A percentile compares a stretch with the other conserved stretches of the same genome.
Conservation (phyloP, 2,888 invertebrate genomes). For the Sclerodermus sp. region DNA sequence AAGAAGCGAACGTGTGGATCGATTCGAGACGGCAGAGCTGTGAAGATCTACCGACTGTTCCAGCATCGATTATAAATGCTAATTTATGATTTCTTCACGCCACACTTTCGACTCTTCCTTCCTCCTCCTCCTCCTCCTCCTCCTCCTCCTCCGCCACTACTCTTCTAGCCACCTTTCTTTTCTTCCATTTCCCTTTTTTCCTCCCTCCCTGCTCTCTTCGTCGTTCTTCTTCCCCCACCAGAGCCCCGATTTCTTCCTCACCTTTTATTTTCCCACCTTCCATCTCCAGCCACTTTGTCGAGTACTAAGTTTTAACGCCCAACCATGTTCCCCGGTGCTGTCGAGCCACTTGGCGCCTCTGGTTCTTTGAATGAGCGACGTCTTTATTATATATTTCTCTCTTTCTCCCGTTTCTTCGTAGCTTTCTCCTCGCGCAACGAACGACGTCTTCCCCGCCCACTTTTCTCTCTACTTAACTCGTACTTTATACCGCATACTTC, state of each 20-base stretch:
- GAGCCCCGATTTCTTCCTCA: too few relatives aligned
- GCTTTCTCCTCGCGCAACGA: not conserved
- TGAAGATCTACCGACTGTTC: constrained; percentile 25
- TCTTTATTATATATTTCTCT: constrained; percentile 30
- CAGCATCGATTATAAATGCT: constrained; percentile 44
- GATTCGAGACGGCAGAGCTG: constrained; percentile 27
- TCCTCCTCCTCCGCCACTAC: not conserved
- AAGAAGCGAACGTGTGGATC: constrained; percentile 30
- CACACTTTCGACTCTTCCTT: constrained; percentile 15
- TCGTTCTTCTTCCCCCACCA: too few relatives aligned
- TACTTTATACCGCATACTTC: constrained; percentile 2
- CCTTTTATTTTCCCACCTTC: too few relatives aligned
- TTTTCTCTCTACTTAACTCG: constrained; percentile 9
- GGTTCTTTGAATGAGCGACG: constrained; percentile 28
- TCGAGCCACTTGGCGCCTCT: constrained; percentile 31
- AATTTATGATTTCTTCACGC: constrained; percentile 43
- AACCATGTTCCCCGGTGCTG: constrained; percentile 18
- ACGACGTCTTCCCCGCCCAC: constrained; percentile 14
- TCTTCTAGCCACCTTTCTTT: too few relatives aligned
- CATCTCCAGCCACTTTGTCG: constrained; percentile 14
- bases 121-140: constrained; percentile 1
- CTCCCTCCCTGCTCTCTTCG: not conserved
- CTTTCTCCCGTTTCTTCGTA: not conserved
- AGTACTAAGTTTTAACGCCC: constrained; percentile 26
- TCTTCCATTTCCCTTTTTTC: not conserved